Evolutionary conservation across 2,113 vertebrate genomes (phyloP).

Genomic region (Tyrannus savana): DNA sequence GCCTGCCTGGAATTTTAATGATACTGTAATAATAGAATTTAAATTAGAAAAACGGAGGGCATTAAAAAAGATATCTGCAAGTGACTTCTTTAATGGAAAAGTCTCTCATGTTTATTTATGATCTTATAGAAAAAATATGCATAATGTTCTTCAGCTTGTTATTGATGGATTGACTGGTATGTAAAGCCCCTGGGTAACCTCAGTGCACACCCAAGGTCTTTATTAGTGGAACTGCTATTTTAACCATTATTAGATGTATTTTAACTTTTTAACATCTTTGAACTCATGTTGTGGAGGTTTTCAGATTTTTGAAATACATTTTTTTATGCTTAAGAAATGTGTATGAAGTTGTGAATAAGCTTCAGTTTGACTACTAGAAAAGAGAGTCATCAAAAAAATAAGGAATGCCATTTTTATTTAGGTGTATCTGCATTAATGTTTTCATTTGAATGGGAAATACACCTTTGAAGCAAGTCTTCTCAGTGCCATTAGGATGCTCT

Average conservation of each 20-base stretch:
- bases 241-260: background rate
- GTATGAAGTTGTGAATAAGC: background rate
- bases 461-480: background rate
- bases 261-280: background rate
- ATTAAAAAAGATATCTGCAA: conserved; percentile 36
- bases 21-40: conserved; percentile 38
- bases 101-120: conserved; percentile 31
- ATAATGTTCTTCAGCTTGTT: conserved; percentile 8
- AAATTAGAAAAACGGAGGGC: conserved; percentile 45
- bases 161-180: background rate
- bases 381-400: background rate
- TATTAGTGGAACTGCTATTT: background rate
- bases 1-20: conserved; percentile 61
- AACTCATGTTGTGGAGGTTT: background rate
- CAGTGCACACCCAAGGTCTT: background rate
- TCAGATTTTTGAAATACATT: background rate
- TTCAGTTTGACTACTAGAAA: background rate
- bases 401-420: background rate
- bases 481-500: background rate
- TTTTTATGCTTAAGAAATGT: background rate
- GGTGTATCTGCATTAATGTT: background rate
- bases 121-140: background rate
- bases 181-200: background rate
- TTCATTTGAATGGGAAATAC: background rate
- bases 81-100: conserved; percentile 11